Base-by-base conservation (phyloP, 1,140 invertebrate species). In the Drosophila quadrilineata region DNA sequence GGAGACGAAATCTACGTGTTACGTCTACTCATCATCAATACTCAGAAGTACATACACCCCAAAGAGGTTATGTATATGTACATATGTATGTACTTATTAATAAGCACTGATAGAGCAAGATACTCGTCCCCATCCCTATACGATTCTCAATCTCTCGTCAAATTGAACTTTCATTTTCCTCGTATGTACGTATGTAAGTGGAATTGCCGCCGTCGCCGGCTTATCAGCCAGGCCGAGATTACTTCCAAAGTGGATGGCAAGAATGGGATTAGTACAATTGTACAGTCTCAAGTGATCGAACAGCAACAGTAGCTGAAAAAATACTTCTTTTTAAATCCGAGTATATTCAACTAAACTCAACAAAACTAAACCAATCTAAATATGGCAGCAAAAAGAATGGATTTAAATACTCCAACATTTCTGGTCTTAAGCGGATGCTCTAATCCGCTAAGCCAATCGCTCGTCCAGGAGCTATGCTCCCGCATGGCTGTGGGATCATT, bases 391-490 rank as follows among this genome's bases (percentile, higher is more conserved):
- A 87, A 77, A 29, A 88, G 65, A 71, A 74, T 87, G 69, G 79
- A 87, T 38, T 77, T 88, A 49, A 82, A 67, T 59, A 84, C 50
- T 12, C 68, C 65, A 43, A 87, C 74, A 8, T 84, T 88, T 38
- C 36, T 87, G 36, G 73, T 88, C 29, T 14, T 88, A 2, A 88
- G 87, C 38, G 87, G 87, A 17, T 29, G 68, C 54, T 71, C 75
- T 6, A 88, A 88, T 70, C 64, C 70, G 16, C 57, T 88, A 35
- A 97, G 97, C 6, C 91, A 92, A 71, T 92, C 93, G 60, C 93
- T 98, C 36, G 94, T 95, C 14, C 86, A 93, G 24, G 93, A 94
- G 85, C 91, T 97, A 56, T 91, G 94, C 1, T 43, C 46, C 5
- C 91, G 92, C 50, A 85, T 92, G 52, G 92, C 91, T 0, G 72